phyloP scores from a whole-genome alignment of 2,888 invertebrate genomes.

The Biston betularia region DNA sequence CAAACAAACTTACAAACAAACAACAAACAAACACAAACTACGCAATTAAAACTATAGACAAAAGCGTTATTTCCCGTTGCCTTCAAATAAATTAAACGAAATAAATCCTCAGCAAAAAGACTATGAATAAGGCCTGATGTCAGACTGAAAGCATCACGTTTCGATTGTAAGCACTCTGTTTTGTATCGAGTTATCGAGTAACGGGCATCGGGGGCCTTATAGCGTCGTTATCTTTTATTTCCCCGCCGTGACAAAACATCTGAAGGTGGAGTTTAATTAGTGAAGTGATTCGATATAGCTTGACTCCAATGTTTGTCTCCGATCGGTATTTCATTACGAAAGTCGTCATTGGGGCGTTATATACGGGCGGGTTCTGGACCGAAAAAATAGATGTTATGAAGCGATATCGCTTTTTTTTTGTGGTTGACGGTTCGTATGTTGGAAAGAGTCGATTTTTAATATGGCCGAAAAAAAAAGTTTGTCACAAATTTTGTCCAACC shows the following conservation, averaged over 20 bases:
- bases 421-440: too few relatives aligned
- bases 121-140: constrained; percentile 21
- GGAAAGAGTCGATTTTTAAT: too few relatives aligned
- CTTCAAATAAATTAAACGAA: not conserved
- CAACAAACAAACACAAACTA: too few relatives aligned
- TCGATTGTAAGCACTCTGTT: constrained; percentile 21
- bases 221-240: constrained; percentile 30
- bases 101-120: not conserved
- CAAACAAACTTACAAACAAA: too few relatives aligned
- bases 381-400: not conserved
- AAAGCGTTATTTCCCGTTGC: not conserved
- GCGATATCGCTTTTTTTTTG: too few relatives aligned
- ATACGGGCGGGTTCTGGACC: not conserved
- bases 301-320: not conserved
- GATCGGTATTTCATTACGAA: not conserved
- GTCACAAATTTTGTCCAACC: too few relatives aligned
- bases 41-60: too few relatives aligned
- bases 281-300: not conserved
- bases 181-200: constrained; percentile 22
- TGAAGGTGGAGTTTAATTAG: constrained; percentile 8
- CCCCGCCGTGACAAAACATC: constrained; percentile 6
- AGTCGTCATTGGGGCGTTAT: not conserved
- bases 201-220: constrained; percentile 22
- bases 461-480: too few relatives aligned
- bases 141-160: constrained; percentile 18